Evolutionary conservation across 2,797 vertebrate genomes (phyloP), one percentile per base, ranked within the genome.

Genomic region (Pipistrellus pipistrellus): DNA sequence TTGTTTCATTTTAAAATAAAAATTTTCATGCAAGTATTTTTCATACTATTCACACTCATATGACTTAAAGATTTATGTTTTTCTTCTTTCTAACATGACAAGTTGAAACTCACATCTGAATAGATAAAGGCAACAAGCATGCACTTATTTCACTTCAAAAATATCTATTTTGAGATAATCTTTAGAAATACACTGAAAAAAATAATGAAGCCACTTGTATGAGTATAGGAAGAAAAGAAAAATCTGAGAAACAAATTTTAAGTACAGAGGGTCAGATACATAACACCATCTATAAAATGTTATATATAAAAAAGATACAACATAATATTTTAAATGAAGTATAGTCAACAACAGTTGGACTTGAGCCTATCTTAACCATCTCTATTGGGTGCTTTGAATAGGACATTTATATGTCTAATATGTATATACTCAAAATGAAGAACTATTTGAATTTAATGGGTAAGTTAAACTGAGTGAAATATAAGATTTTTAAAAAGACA

Each of bases 181-280:
- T 86, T 76, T 88, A 41, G 46, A 87, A 91, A 88, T 41, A 53
- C 2, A 77, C 17, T 66, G 38, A 93, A 88, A 91, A 91, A n/a
- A 91, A 62, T 62, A 15, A 73, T 71, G 12, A 46, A 69, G 1
- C 7, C 3, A 81, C 9, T 53, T 81, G 44, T 30, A 48, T 23
- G 44, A 25, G 9, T 75, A 10, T 38, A 91, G 46, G 3, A 68
- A 77, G 4, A 72, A 17, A 6, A 38, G 1, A 85, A 93, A 89
- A 71, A 78, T 10, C 8, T 81, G 41, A 85, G 4, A 82, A 38
- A 69, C 30, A 46, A 15, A 30, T 89, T 55, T 84, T 64, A 84
- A 77, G 13, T 44, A 84, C 7, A 75, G 35, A 46, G 10, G 76
- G 14, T 51, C 18, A 85, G 46, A 75, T 59, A 80, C 21, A 41